These are phyloP conservation scores for Aix galericulata DNA, from an alignment of 2,113 vertebrate genomes.

Conservation along the genomic window DNA sequence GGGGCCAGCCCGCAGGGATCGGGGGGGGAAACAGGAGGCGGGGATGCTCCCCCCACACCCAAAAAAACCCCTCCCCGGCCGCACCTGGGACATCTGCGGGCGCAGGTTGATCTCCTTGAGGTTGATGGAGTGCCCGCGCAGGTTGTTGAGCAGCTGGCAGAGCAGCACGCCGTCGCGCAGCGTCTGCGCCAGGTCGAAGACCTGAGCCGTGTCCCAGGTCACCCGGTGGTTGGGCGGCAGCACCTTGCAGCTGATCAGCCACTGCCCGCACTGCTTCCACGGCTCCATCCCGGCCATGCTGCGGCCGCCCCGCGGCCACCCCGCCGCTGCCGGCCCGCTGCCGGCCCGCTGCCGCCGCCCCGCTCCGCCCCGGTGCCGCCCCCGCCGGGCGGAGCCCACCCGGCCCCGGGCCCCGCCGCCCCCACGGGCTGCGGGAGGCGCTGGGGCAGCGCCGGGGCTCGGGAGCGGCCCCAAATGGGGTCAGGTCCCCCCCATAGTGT, in stretches of 20 bases:
- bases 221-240: slow-evolving; percentile 93
- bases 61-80: background rate
- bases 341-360: background rate
- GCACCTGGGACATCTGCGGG: slow-evolving; percentile 97
- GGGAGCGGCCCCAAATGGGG: no score
- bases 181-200: slow-evolving; percentile 95
- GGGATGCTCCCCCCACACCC: no score
- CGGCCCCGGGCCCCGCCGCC: background rate
- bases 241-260: slow-evolving; percentile 95
- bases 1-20: no score
- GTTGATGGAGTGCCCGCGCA: slow-evolving; percentile 89
- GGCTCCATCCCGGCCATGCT: slow-evolving; percentile 83
- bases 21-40: no score
- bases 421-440: no score
- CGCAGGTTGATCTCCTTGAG: slow-evolving; percentile 96
- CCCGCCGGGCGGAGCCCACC: background rate
- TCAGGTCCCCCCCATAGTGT: no score
- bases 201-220: slow-evolving; percentile 94
- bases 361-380: background rate
- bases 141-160: slow-evolving; percentile 96
- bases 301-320: background rate
- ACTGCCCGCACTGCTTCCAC: slow-evolving; percentile 94
- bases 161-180: slow-evolving; percentile 95
- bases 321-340: background rate
- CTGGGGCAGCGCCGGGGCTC: no score